phyloP scores from a whole-genome alignment of 2,888 invertebrate species.

The Zygogramma bicolorata region DNA sequence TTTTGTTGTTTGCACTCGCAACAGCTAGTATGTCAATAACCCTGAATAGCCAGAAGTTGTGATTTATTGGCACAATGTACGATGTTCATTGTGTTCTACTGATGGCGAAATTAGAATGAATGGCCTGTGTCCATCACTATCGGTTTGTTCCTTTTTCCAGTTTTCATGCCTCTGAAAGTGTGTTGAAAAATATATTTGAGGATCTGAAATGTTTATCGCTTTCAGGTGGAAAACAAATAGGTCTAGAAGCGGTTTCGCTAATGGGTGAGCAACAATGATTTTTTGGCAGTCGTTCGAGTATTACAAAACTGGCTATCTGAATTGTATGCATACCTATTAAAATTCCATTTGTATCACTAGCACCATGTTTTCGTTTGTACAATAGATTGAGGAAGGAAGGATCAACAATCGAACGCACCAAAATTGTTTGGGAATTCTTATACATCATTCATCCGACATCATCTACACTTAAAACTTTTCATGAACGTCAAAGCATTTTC shows the following conservation, averaged over 20 bases:
- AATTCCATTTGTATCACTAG: no score
- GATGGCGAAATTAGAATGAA: background rate
- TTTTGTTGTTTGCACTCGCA: slow-evolving; percentile 5
- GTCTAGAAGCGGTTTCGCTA: background rate
- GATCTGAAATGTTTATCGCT: background rate
- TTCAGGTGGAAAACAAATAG: background rate
- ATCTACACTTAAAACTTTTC: no score
- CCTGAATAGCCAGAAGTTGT: background rate
- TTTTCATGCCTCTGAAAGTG: background rate
- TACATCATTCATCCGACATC: no score
- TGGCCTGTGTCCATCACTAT: background rate
- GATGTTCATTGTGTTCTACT: background rate
- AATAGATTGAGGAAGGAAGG: no score
- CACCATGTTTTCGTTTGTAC: no score
- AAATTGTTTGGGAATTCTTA: no score
- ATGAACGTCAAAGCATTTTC: no score
- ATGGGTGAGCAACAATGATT: background rate
- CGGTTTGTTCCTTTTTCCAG: background rate
- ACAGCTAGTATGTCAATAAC: slow-evolving; percentile 7
- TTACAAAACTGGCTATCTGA: no score
- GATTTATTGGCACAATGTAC: background rate
- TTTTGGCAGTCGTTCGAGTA: no score
- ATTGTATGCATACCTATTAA: no score
- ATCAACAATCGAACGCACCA: no score
- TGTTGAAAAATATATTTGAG: background rate